A percentile compares a stretch with the other conserved stretches of the same genome.
Evolutionary conservation across 2,113 vertebrate species (phyloP).

Genomic region (Anoplopoma fimbria): DNA sequence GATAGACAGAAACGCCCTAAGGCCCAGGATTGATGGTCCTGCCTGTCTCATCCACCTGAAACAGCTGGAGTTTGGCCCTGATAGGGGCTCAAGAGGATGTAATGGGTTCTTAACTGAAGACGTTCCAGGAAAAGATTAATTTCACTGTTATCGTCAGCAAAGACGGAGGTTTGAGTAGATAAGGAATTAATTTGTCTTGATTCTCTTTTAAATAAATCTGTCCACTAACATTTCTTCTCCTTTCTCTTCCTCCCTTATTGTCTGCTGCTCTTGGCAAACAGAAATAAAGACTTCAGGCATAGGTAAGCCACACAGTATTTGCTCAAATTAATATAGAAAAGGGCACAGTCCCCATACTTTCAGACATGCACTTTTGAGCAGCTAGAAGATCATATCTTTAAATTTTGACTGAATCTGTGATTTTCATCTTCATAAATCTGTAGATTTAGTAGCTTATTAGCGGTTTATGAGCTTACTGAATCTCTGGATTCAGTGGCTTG

Average conservation of each 20-base stretch:
- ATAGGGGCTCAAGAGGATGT: slow-evolving; percentile 25
- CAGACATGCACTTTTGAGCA: slow-evolving; percentile 9
- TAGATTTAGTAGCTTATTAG: slow-evolving; percentile 9
- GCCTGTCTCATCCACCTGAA: slow-evolving; percentile 60
- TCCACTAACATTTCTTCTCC: slow-evolving; percentile 59
- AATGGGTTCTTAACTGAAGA: slow-evolving; percentile 42
- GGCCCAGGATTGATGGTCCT: slow-evolving; percentile 65
- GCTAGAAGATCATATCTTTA: slow-evolving; percentile 4
- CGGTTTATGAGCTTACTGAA: slow-evolving; percentile 5
- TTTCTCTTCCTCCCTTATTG: slow-evolving; percentile 61
- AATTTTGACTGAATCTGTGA: slow-evolving; percentile 3
- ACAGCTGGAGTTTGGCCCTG: slow-evolving; percentile 63
- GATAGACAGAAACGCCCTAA: slow-evolving; percentile 65
- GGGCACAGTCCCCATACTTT: slow-evolving; percentile 1
- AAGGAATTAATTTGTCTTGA: slow-evolving; percentile 18
- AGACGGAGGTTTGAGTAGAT: slow-evolving; percentile 4
- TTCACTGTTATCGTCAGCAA: slow-evolving; percentile 13
- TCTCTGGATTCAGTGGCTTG: slow-evolving; percentile 2
- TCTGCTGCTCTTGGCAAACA: slow-evolving; percentile 88
- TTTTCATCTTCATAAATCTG: slow-evolving; percentile 16
- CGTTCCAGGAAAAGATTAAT: slow-evolving; percentile 34
- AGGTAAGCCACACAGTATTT: slow-evolving; percentile 89
- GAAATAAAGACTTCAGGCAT: slow-evolving; percentile 99
- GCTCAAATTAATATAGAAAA: slow-evolving; percentile 2
- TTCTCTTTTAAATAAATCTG: slow-evolving; percentile 47